A percentile compares a stretch with the other conserved stretches of the same genome.
Evolutionary conservation across 1,140 invertebrate genomes (phyloP).

Genomic region (Coptotermes formosanus): DNA sequence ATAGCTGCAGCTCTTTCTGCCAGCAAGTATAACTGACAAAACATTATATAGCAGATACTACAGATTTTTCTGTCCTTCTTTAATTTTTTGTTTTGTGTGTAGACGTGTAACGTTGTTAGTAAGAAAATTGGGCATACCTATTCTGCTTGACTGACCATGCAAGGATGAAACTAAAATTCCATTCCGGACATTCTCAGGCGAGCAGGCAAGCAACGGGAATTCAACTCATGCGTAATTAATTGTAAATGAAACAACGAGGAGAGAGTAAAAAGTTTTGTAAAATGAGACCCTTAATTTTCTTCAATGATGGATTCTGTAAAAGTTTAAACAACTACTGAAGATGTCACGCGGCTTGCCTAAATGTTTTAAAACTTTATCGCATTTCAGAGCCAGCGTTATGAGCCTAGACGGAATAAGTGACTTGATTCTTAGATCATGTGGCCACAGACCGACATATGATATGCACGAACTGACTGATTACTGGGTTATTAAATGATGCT

Average conservation of each 20-base stretch:
- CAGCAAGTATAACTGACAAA: neutral
- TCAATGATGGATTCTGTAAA: too few relatives aligned
- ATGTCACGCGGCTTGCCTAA: too few relatives aligned
- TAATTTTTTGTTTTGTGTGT: neutral
- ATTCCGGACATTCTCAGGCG: neutral
- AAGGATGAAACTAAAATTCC: neutral
- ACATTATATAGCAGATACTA: conserved; percentile 9
- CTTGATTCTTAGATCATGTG: too few relatives aligned
- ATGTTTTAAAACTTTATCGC: too few relatives aligned
- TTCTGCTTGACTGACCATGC: neutral
- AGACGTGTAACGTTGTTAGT: conserved; percentile 2
- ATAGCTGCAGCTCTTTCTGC: neutral
- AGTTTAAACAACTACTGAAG: too few relatives aligned
- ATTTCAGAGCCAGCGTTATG: too few relatives aligned
- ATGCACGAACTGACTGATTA: too few relatives aligned
- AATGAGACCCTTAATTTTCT: too few relatives aligned
- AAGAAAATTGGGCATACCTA: conserved; percentile 8
- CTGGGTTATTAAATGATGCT: too few relatives aligned
- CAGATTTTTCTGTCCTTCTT: neutral
- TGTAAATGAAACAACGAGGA: neutral
- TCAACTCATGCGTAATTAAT: conserved; percentile 3
- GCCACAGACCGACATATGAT: too few relatives aligned
- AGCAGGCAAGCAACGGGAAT: too few relatives aligned
- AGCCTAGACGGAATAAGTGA: too few relatives aligned
- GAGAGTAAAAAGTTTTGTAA: neutral